Evolutionary conservation across 2,888 invertebrate genomes (phyloP).

Genomic region (Lucinisca nassula): DNA sequence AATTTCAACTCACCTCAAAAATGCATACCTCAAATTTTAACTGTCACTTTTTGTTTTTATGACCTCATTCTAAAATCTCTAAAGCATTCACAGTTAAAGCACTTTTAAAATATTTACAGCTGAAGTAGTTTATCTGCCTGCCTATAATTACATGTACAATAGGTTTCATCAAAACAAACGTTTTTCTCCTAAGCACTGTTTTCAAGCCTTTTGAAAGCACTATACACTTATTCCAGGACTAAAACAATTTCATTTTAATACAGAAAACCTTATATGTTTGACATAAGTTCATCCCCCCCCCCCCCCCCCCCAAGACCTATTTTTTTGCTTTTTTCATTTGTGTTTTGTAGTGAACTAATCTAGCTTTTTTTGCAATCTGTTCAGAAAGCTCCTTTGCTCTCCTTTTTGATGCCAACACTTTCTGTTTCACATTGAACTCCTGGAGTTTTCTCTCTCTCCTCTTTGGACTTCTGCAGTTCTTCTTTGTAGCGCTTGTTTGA

Average conservation of each 20-base stretch:
- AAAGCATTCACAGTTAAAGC: too few relatives aligned
- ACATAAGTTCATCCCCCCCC: neutral
- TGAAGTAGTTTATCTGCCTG: neutral
- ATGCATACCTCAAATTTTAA: too few relatives aligned
- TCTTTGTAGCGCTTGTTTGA: neutral
- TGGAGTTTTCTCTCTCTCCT: neutral
- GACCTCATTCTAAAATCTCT: too few relatives aligned
- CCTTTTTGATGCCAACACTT: neutral
- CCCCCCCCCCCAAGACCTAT: neutral
- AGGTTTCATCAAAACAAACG: neutral
- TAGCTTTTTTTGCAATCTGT: neutral
- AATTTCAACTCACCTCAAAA: too few relatives aligned
- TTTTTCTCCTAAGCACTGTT: neutral
- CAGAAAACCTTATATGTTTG: too few relatives aligned
- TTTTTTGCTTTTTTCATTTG: neutral
- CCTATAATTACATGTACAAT: neutral
- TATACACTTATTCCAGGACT: neutral
- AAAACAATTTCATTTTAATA: neutral
- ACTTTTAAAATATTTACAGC: too few relatives aligned
- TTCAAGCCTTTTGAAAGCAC: neutral
- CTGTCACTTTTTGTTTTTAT: too few relatives aligned
- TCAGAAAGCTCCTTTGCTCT: neutral
- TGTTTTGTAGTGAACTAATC: neutral
- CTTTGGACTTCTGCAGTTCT: conserved; percentile 1
- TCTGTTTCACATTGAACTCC: neutral